Conservation (phyloP, 92 coral and sea anemone genomes). For the Zoanthus gigantus region DNA sequence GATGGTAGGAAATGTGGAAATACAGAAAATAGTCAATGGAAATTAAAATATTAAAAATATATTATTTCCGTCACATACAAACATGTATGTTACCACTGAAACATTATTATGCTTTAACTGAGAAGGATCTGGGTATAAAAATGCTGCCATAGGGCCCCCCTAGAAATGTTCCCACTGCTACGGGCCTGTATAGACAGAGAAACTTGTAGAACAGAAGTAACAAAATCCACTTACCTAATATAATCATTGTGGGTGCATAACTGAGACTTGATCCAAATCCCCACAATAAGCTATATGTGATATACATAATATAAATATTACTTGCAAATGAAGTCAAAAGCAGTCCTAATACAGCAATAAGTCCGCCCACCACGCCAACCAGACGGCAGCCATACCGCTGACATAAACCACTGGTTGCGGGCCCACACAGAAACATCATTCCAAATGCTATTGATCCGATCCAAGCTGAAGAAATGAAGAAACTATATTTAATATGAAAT, state of each 20-base stretch:
- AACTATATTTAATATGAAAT: not conserved
- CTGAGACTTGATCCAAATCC: slow-evolving; percentile 91
- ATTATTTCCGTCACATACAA: no score
- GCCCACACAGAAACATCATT: slow-evolving; percentile 88
- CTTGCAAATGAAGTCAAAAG: slow-evolving; percentile 86
- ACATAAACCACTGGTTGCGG: slow-evolving; percentile 82
- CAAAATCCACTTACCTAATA: slow-evolving; percentile 65
- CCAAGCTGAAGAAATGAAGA: slow-evolving; percentile 75
- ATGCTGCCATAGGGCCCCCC: no score
- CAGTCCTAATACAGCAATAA: slow-evolving; percentile 82
- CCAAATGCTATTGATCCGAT: slow-evolving; percentile 94
- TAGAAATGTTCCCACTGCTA: no score
- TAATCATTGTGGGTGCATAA: slow-evolving; percentile 91
- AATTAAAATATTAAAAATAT: no score
- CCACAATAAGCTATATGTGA: slow-evolving; percentile 90
- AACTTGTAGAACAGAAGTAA: not conserved
- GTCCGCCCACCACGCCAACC: slow-evolving; percentile 78
- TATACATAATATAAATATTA: slow-evolving; percentile 82
- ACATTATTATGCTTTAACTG: no score
- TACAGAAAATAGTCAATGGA: no score
- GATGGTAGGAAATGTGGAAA: no score
- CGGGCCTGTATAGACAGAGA: not conserved
- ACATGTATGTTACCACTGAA: no score
- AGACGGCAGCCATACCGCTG: slow-evolving; percentile 85
- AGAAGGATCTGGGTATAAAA: no score